Base-by-base conservation (phyloP, 37 sponge, comb jelly and placozoan species). In the Agelas oroides region DNA sequence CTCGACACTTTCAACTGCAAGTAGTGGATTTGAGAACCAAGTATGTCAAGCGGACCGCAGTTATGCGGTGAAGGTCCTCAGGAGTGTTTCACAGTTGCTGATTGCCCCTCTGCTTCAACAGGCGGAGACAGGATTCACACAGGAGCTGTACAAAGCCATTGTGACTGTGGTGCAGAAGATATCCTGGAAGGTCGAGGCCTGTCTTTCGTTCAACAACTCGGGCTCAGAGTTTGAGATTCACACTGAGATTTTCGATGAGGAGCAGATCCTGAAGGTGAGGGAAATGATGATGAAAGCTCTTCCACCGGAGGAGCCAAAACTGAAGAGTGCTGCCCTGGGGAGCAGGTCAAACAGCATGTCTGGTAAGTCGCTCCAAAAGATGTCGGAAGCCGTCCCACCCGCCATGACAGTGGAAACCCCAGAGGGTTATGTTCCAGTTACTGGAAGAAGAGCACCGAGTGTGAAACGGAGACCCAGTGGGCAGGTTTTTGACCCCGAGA, bases 111-210 rank as follows among this genome's bases (percentile, higher is more conserved):
- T 82, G 46, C 70, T 82, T 28, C 25, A 0, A 17, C 65, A 81
- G 19, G 62, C 67, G 1, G 65, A 64, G 59, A n/a, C 68, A 15
- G 83, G 83, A 5, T 91, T 86, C 75, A 72, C 83, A 23, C 64
- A 59, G 0, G 67, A 40, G 0, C 65, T 91, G 13, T 82, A 86
- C 73, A 75, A 72, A 16, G 81, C 72, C 5, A 78, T 91, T 31
- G 79, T 83, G 13, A 60, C 55, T 8, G 78, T 73, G 0, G 53
- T 91, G 2, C 87, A 86, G 67, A 91, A 91, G 59, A 71, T 91
- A n/a, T 61, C 87, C 24, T 91, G 87, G 87, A 86, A 91, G 38
- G 87, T 91, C 0, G 92, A 91, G 65, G 92, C 83, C 5, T 91
- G 92, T 53, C 71, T 87, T 20, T 78, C 87, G 16, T 91, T 80